A percentile compares a stretch with the other conserved stretches of the same genome.
phyloP scores from a whole-genome alignment of 2,797 vertebrate species.

The Meda fulgida region DNA sequence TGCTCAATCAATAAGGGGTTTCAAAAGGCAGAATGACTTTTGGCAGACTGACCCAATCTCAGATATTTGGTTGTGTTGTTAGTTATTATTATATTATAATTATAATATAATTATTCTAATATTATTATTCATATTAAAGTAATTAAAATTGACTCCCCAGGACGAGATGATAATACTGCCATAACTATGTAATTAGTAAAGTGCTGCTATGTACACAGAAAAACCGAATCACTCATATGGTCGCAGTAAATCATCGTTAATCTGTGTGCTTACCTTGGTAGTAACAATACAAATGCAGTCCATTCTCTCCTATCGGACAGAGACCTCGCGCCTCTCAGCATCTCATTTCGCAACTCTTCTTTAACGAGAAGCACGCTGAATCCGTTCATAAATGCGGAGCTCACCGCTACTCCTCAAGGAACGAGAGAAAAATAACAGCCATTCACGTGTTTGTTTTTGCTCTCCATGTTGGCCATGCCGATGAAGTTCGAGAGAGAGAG shows the following conservation, averaged over 20 bases:
- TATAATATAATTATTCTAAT: too few species aligned
- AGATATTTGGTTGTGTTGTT: not conserved
- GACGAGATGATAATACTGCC: not conserved
- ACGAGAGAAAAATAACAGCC: not conserved
- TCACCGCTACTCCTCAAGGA: constrained; percentile 28
- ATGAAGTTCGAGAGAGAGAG: constrained; percentile 24
- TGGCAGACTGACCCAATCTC: not conserved
- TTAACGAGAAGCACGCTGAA: constrained; percentile 43
- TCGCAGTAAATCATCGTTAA: not conserved
- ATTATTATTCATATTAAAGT: not conserved
- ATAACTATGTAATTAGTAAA: not conserved
- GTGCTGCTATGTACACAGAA: not conserved
- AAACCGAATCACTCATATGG: not conserved
- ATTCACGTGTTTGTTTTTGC: constrained; percentile 32
- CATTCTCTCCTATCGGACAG: constrained; percentile 80
- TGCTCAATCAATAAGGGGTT: not conserved
- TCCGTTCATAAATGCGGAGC: constrained; percentile 10
- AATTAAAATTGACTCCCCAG: not conserved
- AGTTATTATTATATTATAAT: not conserved
- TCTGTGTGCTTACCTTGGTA: constrained; percentile 86
- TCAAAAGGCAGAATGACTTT: not conserved
- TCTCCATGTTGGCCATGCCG: constrained; percentile 21
- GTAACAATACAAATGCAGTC: constrained; percentile 94
- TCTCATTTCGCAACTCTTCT: constrained; percentile 63
- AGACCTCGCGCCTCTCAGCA: constrained; percentile 71